Evolutionary conservation across 35 echinoderm and acorn worm species (phyloP).

Genomic region (Ophioderma brevispina): DNA sequence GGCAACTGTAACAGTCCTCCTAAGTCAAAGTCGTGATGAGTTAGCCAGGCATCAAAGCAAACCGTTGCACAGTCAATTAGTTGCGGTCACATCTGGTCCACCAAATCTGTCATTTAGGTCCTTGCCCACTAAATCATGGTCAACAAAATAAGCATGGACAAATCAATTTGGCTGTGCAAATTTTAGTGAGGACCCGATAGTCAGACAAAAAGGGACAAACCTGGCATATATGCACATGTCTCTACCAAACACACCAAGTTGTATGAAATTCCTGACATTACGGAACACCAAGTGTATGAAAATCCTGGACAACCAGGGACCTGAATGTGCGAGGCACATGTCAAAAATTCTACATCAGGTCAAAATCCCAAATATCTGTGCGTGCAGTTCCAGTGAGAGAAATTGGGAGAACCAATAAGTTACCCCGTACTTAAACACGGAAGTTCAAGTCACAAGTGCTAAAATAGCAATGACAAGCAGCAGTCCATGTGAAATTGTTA

Average conservation of each 20-base stretch:
- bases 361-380: too few species aligned
- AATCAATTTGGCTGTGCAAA: slow-evolving; percentile 47
- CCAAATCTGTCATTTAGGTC: slow-evolving; percentile 31
- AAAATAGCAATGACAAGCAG: too few species aligned
- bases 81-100: slow-evolving; percentile 32
- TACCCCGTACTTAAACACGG: too few species aligned
- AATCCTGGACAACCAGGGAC: too few species aligned
- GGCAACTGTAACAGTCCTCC: slow-evolving; percentile 25
- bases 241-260: neutral
- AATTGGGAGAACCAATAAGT: too few species aligned
- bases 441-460: too few species aligned
- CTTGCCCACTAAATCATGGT: slow-evolving; percentile 37
- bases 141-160: neutral
- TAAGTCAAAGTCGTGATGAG: slow-evolving; percentile 13
- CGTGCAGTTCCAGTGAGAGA: too few species aligned
- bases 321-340: too few species aligned
- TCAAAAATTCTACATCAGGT: too few species aligned
- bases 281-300: too few species aligned
- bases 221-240: neutral
- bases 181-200: neutral
- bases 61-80: slow-evolving; percentile 3
- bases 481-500: too few species aligned
- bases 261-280: too few species aligned
- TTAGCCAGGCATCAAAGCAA: slow-evolving; percentile 15
- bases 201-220: neutral